Percentiles rank a stretch among this genome's conserved stretches.
These are phyloP conservation scores for Chiloscyllium plagiosum DNA, from an alignment of 2,113 vertebrate genomes.

Conservation along the genomic window DNA sequence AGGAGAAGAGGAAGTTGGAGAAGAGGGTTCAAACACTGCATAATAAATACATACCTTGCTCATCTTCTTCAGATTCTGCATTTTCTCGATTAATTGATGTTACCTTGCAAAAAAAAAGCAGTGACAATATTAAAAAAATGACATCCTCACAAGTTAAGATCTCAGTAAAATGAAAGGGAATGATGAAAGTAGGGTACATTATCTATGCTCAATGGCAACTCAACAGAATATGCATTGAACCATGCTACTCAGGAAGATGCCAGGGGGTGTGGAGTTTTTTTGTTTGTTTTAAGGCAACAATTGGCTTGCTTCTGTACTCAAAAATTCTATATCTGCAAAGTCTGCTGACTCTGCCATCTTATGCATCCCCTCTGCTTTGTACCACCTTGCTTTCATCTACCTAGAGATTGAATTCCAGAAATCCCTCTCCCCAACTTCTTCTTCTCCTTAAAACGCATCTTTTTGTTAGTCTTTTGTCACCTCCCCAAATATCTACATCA, in stretches of 20 bases:
- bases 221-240: no score
- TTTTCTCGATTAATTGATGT: slow-evolving; percentile 23
- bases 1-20: neutral
- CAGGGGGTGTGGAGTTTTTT: neutral
- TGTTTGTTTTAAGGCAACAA: neutral
- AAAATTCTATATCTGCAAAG: neutral
- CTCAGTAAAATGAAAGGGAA: neutral
- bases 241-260: neutral
- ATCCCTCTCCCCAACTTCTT: neutral
- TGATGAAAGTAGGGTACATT: neutral
- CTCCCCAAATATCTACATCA: neutral
- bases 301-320: neutral
- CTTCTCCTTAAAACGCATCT: neutral
- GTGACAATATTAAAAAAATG: neutral
- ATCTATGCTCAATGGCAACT: neutral
- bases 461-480: neutral
- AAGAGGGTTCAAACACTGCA: neutral
- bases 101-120: neutral
- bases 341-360: neutral
- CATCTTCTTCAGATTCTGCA: neutral
- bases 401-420: neutral
- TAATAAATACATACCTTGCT: neutral
- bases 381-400: neutral
- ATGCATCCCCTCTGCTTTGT: neutral
- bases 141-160: neutral